Evolutionary conservation across 2,797 vertebrate genomes (phyloP), one percentile per base, ranked within the genome.

Genomic region (Liparis tanakae): DNA sequence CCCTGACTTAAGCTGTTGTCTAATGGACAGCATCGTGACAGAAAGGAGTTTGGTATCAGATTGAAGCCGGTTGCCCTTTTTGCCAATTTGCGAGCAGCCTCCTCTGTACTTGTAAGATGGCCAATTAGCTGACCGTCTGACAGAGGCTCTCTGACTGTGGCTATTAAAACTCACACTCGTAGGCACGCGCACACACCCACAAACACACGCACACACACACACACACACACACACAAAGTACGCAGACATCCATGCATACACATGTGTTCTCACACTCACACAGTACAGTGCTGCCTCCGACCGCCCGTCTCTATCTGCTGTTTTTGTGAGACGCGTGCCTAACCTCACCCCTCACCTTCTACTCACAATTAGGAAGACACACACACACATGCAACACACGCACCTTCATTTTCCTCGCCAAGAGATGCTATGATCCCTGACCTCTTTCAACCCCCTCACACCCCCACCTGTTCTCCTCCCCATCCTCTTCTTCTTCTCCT

Each of bases 91-190:
- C 82, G 90, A 93, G 91, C 90, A 88, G 92, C 89, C 92, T 93
- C 93, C 92, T 91, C 93, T 92, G 93, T 92, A 94, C 93, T 93
- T 94, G 93, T 93, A 93, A 91, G 92, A 94, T 89, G 92, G 93
- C 92, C 94, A 95, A 95, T 95, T 95, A 95, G 93, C 92, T 91
- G 87, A 89, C 87, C 88, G 87, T 91, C 94, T 95, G 94, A 94
- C 94, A 94, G 93, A 93, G 91, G 90, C 90, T 93, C 92, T 91
- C 90, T 89, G 92, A 87, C 89, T 88, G 87, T 73, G 80, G 91
- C 91, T 93, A 94, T 94, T 95, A 94, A 93, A 94, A 93, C 89
- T 87, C 90, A 89, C 87, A 87, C 87, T 85, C 65, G 69, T 70
- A 83, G 74, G 62, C 57, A 63, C 80, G 58, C 17, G n/a, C 76